These are phyloP conservation scores for Ormyrus rosae DNA, from an alignment of 2,888 invertebrate species.

Conservation along the genomic window DNA sequence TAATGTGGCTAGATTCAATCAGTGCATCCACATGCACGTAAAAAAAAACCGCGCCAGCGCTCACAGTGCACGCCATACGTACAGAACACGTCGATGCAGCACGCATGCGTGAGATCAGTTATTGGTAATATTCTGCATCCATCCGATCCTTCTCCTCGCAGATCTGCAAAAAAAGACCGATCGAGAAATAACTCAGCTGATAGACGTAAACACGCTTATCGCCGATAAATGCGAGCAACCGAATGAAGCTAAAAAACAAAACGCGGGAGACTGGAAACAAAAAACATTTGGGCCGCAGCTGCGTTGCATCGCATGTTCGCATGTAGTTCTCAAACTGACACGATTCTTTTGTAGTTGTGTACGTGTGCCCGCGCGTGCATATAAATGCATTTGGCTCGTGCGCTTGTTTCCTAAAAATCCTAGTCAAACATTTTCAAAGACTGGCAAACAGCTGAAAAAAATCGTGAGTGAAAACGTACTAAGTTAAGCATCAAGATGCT, in stretches of 20 bases:
- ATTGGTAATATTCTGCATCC: conserved; percentile 22
- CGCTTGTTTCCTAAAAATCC: conserved; percentile 1
- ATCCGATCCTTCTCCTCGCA: background rate
- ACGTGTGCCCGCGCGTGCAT: background rate
- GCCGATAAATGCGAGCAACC: background rate
- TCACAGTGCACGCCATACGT: too few relatives aligned
- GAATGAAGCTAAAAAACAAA: background rate
- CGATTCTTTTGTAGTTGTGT: conserved; percentile 4
- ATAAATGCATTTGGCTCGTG: background rate
- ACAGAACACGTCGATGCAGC: conserved; percentile 1
- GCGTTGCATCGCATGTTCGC: conserved; percentile 17
- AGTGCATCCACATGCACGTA: too few relatives aligned
- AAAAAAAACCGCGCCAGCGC: too few relatives aligned
- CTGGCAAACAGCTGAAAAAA: background rate
- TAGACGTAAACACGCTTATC: background rate
- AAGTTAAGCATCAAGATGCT: background rate
- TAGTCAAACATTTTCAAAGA: background rate
- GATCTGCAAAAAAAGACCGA: conserved; percentile 11
- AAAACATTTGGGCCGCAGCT: background rate
- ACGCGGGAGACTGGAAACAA: background rate
- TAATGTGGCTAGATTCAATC: too few relatives aligned
- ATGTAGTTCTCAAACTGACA: conserved; percentile 27
- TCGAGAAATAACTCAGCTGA: conserved; percentile 1
- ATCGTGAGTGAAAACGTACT: background rate
- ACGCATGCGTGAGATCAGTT: conserved; percentile 41